Base-by-base conservation (phyloP, 2,888 invertebrate genomes). In the Stenodera caucasica region DNA sequence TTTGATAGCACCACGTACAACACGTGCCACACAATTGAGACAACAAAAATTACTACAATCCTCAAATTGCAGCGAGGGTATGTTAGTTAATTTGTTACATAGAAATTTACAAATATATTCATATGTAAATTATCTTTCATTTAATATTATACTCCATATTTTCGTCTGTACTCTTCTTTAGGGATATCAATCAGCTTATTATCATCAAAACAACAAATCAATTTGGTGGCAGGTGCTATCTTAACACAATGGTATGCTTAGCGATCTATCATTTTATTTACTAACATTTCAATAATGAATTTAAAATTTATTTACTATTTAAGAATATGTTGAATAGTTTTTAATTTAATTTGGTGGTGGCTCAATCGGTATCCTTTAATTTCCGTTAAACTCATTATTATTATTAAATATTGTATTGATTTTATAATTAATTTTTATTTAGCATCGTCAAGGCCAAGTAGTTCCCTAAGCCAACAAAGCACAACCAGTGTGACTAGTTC, bases 381-480 rank as follows among this genome's bases (percentile, higher is more conserved):
- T 51, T 53, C 35, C 57, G 37, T 37, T 18, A 29, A 35, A 26
- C 32, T 29, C 2, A 52, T 52, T 32, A 2, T n/a, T n/a, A n/a
- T n/a, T 32, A 30, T 15, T 9, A 49, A 12, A 50, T 23, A 14
- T 35, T 21, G 9, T 18, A 53, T 35, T 32, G 14, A 12, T 14
- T 15, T 45, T 1, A 45, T 21, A 12, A 2, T 45, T n/a, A 5
- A 18, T 53, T 58, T 64, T 33, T 53, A 40, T 67, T n/a, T 77
- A 84, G 88, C 85, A 72, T 86, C 89, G 65, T 94, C 94, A 71
- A 86, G 94, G 79, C 94, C 94, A 67, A 90, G 90, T 80, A 93
- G 93, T 83, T 92, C 94, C 72, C 86, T 94, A 84, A 93, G 90
- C 78, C 86, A 87, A 77, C 85, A 85, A 76, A 86, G 85, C 78